Evolutionary conservation across 1,140 invertebrate species (phyloP).

Genomic region (Drosophila murphyi): DNA sequence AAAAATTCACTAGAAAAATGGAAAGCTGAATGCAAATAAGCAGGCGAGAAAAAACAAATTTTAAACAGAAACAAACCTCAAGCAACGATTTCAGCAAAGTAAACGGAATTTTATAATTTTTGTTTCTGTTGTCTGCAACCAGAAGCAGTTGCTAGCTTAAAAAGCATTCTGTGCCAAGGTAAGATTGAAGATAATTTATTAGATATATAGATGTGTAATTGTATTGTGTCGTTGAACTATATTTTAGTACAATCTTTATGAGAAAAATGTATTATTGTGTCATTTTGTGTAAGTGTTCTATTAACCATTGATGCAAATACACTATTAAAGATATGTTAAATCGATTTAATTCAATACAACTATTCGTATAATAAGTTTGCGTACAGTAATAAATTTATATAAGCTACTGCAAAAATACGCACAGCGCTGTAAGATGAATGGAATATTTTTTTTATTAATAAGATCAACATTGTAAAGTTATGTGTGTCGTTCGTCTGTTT

Average conservation of each 20-base stretch:
- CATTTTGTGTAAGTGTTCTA: no score
- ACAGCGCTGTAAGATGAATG: no score
- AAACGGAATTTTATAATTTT: slow-evolving; percentile 38
- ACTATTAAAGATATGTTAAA: no score
- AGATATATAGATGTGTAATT: background rate
- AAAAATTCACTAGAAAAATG: slow-evolving; percentile 23
- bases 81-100: slow-evolving; percentile 36
- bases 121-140: slow-evolving; percentile 25
- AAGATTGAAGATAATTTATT: slow-evolving; percentile 59
- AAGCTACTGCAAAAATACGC: no score
- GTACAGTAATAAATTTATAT: no score
- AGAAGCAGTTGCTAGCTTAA: slow-evolving; percentile 14
- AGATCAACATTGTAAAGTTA: no score
- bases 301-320: no score
- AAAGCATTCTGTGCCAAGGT: slow-evolving; percentile 63
- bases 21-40: slow-evolving; percentile 38
- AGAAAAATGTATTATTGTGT: no score
- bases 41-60: slow-evolving; percentile 28
- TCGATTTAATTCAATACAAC: no score
- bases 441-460: no score
- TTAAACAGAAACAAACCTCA: slow-evolving; percentile 27
- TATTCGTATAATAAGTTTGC: no score
- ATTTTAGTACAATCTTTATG: background rate
- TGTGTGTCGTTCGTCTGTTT: no score
- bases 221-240: background rate